These are phyloP conservation scores for Notolabrus celidotus DNA, from an alignment of 2,797 vertebrate genomes.

Conservation along the genomic window DNA sequence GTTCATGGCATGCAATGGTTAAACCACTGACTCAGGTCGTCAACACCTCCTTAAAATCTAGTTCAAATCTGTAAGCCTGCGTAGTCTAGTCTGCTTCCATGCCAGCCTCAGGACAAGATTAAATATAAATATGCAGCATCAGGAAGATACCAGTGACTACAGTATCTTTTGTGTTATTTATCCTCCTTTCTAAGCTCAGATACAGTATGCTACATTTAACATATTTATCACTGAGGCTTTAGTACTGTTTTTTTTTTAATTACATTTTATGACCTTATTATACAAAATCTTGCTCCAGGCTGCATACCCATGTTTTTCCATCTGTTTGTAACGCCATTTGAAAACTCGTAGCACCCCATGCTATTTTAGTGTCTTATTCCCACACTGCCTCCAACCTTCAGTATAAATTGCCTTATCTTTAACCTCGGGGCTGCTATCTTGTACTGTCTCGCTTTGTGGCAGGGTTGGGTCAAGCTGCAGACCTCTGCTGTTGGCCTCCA, in stretches of 20 bases:
- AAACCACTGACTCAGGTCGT: neutral
- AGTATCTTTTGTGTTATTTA: neutral
- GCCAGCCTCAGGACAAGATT: neutral
- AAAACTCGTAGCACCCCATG: neutral
- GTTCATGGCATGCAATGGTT: neutral
- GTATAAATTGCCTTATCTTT: constrained; percentile 36
- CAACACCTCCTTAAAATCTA: neutral
- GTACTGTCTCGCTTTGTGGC: constrained; percentile 20
- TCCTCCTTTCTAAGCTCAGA: neutral
- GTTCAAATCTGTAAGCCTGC: neutral
- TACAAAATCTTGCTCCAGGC: constrained; percentile 13
- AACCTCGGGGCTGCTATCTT: constrained; percentile 37
- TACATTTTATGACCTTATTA: constrained; percentile 18
- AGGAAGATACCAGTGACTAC: constrained; percentile 6
- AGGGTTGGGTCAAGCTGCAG: constrained; percentile 41
- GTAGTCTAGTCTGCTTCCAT: neutral
- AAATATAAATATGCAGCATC: constrained; percentile 7
- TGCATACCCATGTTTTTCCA: neutral
- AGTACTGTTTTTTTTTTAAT: neutral
- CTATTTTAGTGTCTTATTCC: constrained; percentile 6
- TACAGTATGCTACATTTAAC: neutral
- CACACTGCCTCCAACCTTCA: constrained; percentile 2
- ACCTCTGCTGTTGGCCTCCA: constrained; percentile 38
- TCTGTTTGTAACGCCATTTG: constrained; percentile 19
- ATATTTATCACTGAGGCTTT: neutral